Evolutionary conservation across 2,888 invertebrate genomes (phyloP).

Genomic region (Aplocera efformata): DNA sequence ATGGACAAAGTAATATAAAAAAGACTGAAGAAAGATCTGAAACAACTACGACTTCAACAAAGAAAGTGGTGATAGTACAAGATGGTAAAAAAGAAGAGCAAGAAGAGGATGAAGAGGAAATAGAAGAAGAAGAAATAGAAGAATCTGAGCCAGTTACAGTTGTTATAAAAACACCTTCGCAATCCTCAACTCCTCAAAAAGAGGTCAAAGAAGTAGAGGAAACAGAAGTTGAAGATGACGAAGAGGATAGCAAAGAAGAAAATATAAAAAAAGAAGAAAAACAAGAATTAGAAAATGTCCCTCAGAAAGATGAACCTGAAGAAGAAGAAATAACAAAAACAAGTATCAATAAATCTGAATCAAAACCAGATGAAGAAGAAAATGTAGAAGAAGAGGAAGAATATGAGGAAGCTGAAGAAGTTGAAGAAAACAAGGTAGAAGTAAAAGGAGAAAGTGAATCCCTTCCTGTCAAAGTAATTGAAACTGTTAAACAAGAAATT

Average conservation of each 20-base stretch:
- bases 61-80: conserved; percentile 57
- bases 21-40: conserved; percentile 61
- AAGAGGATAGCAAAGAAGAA: conserved; percentile 14
- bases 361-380: conserved; percentile 24
- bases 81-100: conserved; percentile 44
- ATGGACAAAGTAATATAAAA: conserved; percentile 41
- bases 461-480: conserved; percentile 20
- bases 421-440: conserved; percentile 25
- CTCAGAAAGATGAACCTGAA: conserved; percentile 4
- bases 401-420: conserved; percentile 30
- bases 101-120: conserved; percentile 41
- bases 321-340: conserved; percentile 8
- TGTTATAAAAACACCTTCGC: conserved; percentile 33
- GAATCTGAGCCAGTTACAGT: conserved; percentile 38
- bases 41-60: conserved; percentile 50
- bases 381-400: conserved; percentile 31
- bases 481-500: conserved; percentile 26
- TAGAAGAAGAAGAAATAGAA: conserved; percentile 37
- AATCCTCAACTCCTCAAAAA: conserved; percentile 20
- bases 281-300: conserved; percentile 8
- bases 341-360: conserved; percentile 13
- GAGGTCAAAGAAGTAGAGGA: conserved; percentile 17
- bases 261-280: conserved; percentile 9
- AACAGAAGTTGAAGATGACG: conserved; percentile 18
- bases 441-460: conserved; percentile 1